These are phyloP conservation scores for Branchinecta lynchi DNA, from an alignment of 1,140 invertebrate species.

Conservation along the genomic window DNA sequence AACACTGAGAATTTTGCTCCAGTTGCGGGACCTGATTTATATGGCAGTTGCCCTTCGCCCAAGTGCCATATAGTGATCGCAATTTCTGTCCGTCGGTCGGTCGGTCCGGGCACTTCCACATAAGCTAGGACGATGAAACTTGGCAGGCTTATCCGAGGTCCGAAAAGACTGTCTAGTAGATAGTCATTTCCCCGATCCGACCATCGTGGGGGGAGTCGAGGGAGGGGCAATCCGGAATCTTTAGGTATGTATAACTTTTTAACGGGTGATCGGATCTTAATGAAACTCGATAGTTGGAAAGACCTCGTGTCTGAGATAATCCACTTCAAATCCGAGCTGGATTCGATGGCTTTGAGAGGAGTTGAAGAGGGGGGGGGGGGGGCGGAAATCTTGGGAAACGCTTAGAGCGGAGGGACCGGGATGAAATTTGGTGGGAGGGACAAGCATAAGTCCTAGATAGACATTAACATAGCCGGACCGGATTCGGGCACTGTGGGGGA, in stretches of 20 bases:
- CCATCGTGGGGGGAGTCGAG: no score
- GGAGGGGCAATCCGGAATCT: no score
- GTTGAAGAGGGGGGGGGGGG: neutral
- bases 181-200: neutral
- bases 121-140: conserved; percentile 2
- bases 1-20: neutral
- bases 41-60: no score
- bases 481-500: neutral
- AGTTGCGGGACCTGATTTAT: neutral
- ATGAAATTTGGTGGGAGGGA: conserved; percentile 1
- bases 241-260: no score
- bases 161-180: neutral
- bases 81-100: neutral
- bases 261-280: no score
- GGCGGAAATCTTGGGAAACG: neutral
- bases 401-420: conserved; percentile 8
- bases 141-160: neutral
- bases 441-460: conserved; percentile 6
- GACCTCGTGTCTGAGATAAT: neutral
- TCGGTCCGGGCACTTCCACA: conserved; percentile 2
- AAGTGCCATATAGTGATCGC: no score
- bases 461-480: neutral
- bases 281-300: neutral
- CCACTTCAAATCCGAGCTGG: neutral
- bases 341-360: no score